A percentile compares a stretch with the other conserved stretches of the same genome.
Evolutionary conservation across 2,113 vertebrate species (phyloP).

Genomic region (Brienomyrus longianalis): DNA sequence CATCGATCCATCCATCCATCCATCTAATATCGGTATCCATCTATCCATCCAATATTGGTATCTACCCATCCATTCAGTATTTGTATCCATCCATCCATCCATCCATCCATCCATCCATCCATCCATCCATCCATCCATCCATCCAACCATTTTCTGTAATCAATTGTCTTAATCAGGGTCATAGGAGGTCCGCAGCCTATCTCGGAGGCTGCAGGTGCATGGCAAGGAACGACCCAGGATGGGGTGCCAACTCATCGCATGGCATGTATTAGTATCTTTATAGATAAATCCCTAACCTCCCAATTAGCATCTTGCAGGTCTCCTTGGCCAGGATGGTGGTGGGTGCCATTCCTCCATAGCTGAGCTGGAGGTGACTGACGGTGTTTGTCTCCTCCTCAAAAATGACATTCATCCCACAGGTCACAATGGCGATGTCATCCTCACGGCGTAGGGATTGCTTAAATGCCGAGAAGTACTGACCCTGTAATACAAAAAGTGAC

Average conservation of each 20-base stretch:
- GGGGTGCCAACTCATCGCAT: neutral
- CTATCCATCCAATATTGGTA: neutral
- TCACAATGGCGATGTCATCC: slow-evolving; percentile 92
- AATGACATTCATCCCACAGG: slow-evolving; percentile 77
- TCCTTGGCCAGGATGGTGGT: slow-evolving; percentile 70
- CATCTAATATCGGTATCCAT: neutral
- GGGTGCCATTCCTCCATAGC: slow-evolving; percentile 87
- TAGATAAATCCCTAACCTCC: slow-evolving; percentile 55
- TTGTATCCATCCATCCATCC: neutral
- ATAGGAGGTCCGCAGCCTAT: neutral
- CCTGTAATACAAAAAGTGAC: slow-evolving; percentile 47
- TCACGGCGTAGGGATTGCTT: slow-evolving; percentile 87
- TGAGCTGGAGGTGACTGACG: slow-evolving; percentile 71
- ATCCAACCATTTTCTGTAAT: neutral
- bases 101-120: no score
- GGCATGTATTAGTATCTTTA: neutral
- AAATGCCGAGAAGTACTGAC: slow-evolving; percentile 83
- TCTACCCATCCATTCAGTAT: neutral
- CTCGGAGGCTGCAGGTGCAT: neutral
- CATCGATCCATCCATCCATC: neutral
- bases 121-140: neutral
- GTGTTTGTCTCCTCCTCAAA: slow-evolving; percentile 58
- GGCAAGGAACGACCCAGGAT: neutral
- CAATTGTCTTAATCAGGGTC: neutral
- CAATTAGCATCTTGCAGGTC: slow-evolving; percentile 62